Percentiles rank a stretch among this genome's conserved stretches.
These are phyloP conservation scores for Nyleta sp. DNA, from an alignment of 2,888 invertebrate genomes.

Conservation along the genomic window DNA sequence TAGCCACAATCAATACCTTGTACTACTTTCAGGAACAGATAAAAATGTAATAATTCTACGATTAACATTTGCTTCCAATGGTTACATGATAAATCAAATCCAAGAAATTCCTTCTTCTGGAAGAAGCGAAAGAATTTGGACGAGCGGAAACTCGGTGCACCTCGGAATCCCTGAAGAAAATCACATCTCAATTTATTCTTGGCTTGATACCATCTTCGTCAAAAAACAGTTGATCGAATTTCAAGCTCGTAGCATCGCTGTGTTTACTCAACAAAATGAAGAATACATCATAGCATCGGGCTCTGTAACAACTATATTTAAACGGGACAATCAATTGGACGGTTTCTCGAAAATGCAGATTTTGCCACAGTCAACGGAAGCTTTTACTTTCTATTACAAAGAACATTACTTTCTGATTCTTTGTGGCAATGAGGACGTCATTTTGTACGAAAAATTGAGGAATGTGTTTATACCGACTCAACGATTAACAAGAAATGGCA, in stretches of 20 bases:
- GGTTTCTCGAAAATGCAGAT: not conserved
- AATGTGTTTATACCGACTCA: constrained; percentile 24
- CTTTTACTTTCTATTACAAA: constrained; percentile 17
- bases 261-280: constrained; percentile 1
- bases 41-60: too few species aligned
- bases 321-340: not conserved
- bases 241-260: not conserved
- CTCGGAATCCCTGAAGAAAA: too few species aligned
- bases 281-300: constrained; percentile 24
- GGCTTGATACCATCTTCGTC: too few species aligned
- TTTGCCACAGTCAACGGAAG: constrained; percentile 18
- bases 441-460: constrained; percentile 16
- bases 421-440: not conserved
- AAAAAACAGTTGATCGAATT: not conserved
- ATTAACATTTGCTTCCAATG: too few species aligned
- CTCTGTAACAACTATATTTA: constrained; percentile 15
- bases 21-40: too few species aligned
- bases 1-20: too few species aligned
- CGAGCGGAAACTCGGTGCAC: too few species aligned
- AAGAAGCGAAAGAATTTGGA: too few species aligned
- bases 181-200: too few species aligned
- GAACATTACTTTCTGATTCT: constrained; percentile 18
- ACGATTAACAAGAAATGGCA: not conserved
- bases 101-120: too few species aligned
- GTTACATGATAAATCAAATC: too few species aligned